Conservation (phyloP, 2,888 invertebrate genomes). For the Esperia sulphurella region DNA sequence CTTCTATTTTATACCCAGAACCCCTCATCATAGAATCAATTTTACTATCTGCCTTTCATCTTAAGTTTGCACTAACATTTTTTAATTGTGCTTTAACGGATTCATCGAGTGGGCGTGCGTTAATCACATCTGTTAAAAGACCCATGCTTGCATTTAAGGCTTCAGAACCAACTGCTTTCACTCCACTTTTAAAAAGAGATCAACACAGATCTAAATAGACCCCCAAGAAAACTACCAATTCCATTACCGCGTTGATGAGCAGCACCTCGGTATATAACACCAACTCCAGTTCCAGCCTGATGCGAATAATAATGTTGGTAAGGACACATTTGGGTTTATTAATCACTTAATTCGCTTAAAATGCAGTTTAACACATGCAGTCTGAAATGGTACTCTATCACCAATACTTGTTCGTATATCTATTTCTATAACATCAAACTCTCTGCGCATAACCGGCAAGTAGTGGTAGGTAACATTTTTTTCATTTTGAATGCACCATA, state of each 20-base stretch:
- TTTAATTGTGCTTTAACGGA: constrained; percentile 15
- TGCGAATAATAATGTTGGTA: constrained; percentile 22
- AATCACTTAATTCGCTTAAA: constrained; percentile 20
- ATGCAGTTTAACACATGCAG: constrained; percentile 25
- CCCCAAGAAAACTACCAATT: constrained; percentile 19
- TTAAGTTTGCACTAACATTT: constrained; percentile 16
- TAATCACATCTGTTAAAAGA: constrained; percentile 21
- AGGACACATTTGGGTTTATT: constrained; percentile 22
- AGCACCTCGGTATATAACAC: constrained; percentile 25
- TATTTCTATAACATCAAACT: constrained; percentile 30
- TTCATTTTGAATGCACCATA: constrained; percentile 26
- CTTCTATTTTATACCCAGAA: constrained; percentile 20
- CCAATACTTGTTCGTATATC: constrained; percentile 32
- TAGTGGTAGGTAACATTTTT: constrained; percentile 23
- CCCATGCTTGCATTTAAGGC: constrained; percentile 23
- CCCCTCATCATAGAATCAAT: constrained; percentile 20
- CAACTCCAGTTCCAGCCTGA: constrained; percentile 25
- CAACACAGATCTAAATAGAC: constrained; percentile 24
- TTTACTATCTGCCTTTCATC: constrained; percentile 21
- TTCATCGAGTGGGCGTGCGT: constrained; percentile 11
- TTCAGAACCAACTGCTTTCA: constrained; percentile 21
- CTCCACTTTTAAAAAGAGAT: constrained; percentile 24
- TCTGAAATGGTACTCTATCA: constrained; percentile 25
- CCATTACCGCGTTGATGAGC: constrained; percentile 19
- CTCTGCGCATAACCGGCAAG: constrained; percentile 26